Conservation (phyloP, 2,888 invertebrate species). For the Nudaria mundana region DNA sequence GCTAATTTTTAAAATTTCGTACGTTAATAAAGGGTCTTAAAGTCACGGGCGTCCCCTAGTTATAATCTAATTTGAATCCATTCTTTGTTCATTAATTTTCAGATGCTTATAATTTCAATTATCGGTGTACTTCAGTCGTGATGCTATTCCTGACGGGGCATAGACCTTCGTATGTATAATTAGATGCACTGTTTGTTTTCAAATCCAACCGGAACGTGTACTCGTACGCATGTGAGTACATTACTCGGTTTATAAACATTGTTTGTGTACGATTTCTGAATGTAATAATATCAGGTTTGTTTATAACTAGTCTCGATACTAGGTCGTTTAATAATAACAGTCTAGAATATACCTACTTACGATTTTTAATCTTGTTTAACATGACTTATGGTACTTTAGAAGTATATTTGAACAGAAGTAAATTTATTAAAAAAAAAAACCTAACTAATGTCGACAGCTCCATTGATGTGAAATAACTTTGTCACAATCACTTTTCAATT, state of each 20-base stretch:
- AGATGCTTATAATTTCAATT: neutral
- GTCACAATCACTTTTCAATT: too few relatives aligned
- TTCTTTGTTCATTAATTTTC: neutral
- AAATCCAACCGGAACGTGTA: neutral
- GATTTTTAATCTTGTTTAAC: too few relatives aligned
- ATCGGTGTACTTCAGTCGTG: neutral
- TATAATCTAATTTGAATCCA: too few relatives aligned
- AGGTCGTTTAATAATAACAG: neutral
- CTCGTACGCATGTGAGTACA: neutral
- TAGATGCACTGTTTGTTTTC: constrained; percentile 8
- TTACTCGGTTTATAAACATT: constrained; percentile 2
- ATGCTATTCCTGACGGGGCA: constrained; percentile 8
- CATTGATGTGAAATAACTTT: too few relatives aligned
- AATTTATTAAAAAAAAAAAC: too few relatives aligned
- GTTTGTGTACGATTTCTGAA: neutral
- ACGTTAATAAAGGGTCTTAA: too few relatives aligned
- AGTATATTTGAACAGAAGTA: too few relatives aligned
- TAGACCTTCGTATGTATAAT: constrained; percentile 9
- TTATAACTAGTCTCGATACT: neutral
- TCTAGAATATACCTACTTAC: too few relatives aligned
- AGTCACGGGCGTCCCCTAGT: too few relatives aligned
- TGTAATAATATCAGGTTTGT: neutral
- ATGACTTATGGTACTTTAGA: too few relatives aligned
- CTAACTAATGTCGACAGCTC: too few relatives aligned
- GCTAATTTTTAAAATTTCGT: too few relatives aligned